These are phyloP conservation scores for Indicator indicator DNA, from an alignment of 2,113 vertebrate species.

Conservation along the genomic window DNA sequence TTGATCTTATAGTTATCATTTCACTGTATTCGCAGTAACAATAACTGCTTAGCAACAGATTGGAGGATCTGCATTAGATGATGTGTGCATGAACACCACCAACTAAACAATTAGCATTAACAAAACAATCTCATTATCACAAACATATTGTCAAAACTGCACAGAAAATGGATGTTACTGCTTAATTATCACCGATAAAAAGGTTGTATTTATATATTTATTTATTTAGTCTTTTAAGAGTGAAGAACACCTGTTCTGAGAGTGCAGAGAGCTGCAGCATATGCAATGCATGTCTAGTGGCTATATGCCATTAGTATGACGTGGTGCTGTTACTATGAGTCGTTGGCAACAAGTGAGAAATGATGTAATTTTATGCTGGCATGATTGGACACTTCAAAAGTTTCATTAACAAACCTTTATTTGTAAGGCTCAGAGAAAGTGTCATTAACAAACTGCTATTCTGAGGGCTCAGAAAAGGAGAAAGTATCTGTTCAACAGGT, in stretches of 20 bases:
- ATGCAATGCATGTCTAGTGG: neutral
- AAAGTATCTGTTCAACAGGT: neutral
- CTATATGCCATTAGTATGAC: neutral
- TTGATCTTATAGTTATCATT: neutral
- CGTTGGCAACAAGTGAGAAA: neutral
- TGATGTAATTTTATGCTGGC: neutral
- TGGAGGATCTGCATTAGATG: neutral
- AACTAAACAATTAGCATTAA: neutral
- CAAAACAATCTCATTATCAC: neutral
- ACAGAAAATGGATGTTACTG: neutral
- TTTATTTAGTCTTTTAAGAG: neutral
- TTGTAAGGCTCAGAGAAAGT: neutral
- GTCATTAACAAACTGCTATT: neutral
- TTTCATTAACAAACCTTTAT: neutral
- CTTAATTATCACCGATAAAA: neutral
- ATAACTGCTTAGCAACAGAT: constrained; percentile 21
- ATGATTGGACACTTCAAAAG: neutral
- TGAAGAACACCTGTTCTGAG: neutral
- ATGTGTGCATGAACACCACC: neutral
- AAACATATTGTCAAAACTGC: neutral
- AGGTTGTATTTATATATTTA: neutral
- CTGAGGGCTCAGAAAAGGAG: neutral
- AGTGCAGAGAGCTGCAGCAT: neutral
- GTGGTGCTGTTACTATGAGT: neutral
- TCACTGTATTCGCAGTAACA: neutral